Base-by-base conservation (phyloP, 2,113 vertebrate species). In the Notothenia coriiceps region DNA sequence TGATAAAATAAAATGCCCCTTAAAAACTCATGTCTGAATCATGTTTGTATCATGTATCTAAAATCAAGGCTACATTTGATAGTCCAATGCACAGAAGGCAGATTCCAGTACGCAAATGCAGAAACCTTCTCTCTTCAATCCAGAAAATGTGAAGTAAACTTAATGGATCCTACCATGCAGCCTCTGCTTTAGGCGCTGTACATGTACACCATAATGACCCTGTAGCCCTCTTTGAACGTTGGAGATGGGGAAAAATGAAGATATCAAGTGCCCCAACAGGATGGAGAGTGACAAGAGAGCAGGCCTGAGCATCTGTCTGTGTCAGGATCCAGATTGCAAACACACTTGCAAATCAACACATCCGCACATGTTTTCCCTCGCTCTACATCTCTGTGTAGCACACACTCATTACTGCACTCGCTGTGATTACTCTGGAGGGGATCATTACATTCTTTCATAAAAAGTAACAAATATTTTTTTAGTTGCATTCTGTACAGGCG, bases 231-330 rank as follows among this genome's bases (percentile, higher is more conserved):
- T 79, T 65, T 56, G 49, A 84, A n/a, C 52, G 20, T 50, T 11
- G 9, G 63, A 78, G 55, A 56, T 56, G 69, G 44, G 49, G 51
- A 35, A 10, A 10, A 70, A 88, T 80, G 56, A 87, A 89, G 84
- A 72, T 59, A 71, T 89, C 69, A 77, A 77, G 15, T 50, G 17
- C 25, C 72, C 56, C 83, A 35, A 46, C 71, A 86, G 81, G 72
- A 88, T 73, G 73, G 70, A 88, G 71, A 87, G 81, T 80, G 89
- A 91, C 89, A 89, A 61, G 78, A 79, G 86, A 87, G 73, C 88
- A 64, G 71, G 79, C 80, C 52, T 0, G 62, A 88, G 85, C 90
- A 91, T 91, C 86, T 92, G 88, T 77, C 77, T 70, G 62, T 81
- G 83, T 86, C 85, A 88, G 56, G 18, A 84, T 66, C 80, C 86